Conservation (phyloP, 64 coral and sea anemone species). For the Actinia tenebrosa region DNA sequence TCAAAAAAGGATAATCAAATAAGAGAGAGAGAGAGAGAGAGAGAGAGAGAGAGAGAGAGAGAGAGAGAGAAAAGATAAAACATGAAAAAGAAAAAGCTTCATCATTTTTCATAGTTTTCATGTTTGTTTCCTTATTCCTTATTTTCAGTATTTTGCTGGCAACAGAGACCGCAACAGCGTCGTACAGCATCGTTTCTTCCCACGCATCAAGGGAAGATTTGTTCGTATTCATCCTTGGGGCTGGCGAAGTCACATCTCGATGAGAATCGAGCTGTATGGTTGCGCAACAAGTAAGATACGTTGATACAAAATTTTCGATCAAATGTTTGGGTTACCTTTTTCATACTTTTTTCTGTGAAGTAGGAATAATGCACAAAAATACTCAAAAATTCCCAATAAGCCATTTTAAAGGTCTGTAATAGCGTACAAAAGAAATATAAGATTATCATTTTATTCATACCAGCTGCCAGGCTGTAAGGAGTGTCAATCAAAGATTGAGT, state of each 20-base stretch:
- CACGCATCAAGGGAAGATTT: slow-evolving; percentile 55
- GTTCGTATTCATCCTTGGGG: slow-evolving; percentile 71
- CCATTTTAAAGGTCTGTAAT: no score
- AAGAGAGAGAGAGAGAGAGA: no score
- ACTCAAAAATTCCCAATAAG: no score
- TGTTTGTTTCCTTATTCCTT: background rate
- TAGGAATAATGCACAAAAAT: no score
- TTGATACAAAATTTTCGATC: background rate
- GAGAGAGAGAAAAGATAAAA: no score
- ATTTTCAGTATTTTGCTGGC: slow-evolving; percentile 63
- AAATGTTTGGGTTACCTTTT: background rate
- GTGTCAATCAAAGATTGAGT: no score
- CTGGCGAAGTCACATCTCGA: slow-evolving; percentile 52
- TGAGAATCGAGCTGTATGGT: slow-evolving; percentile 73
- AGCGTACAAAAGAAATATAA: no score
- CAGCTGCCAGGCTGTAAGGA: no score
- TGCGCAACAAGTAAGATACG: slow-evolving; percentile 45
- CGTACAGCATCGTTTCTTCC: slow-evolving; percentile 69
- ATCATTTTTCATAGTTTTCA: background rate
- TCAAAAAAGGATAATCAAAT: no score
- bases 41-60: no score
- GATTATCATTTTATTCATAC: no score
- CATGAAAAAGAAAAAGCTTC: background rate
- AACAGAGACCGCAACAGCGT: slow-evolving; percentile 78
- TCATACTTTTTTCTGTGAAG: no score